These are phyloP conservation scores for Pristionchus arcanus DNA, from an alignment of 2,888 invertebrate species.

Conservation along the genomic window DNA sequence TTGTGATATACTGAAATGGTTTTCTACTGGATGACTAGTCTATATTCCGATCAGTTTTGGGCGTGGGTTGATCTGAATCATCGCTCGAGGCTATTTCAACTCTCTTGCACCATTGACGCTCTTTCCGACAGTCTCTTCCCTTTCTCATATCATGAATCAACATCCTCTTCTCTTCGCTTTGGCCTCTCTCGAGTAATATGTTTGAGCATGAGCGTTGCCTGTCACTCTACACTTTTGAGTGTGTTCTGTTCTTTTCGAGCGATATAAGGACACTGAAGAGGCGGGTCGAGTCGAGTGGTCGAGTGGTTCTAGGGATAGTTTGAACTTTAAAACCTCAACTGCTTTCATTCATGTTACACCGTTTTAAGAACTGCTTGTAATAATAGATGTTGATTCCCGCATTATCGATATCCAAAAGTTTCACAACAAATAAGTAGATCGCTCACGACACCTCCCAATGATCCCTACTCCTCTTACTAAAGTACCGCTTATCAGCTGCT, in stretches of 20 bases:
- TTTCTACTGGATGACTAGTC: constrained; percentile 7
- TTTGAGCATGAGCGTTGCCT: constrained; percentile 21
- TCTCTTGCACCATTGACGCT: not conserved
- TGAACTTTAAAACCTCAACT: too few species aligned
- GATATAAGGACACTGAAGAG: not conserved
- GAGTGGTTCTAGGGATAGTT: too few species aligned
- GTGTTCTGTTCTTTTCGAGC: not conserved
- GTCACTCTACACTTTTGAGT: not conserved
- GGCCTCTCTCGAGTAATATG: constrained; percentile 8
- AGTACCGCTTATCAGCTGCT: too few species aligned
- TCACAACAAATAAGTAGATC: too few species aligned
- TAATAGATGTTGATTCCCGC: too few species aligned
- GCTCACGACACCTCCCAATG: too few species aligned
- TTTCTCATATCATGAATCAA: constrained; percentile 37
- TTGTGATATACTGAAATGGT: too few species aligned
- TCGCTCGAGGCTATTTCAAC: constrained; percentile 19
- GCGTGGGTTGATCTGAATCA: constrained; percentile 38
- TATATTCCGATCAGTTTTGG: not conserved
- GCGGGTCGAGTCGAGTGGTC: too few species aligned
- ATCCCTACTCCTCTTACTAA: too few species aligned
- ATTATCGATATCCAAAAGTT: too few species aligned
- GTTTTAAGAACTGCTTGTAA: too few species aligned
- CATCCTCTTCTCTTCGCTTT: constrained; percentile 10
- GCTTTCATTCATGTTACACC: too few species aligned
- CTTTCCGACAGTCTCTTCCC: not conserved